These are phyloP conservation scores for Drosophila algonquin DNA, from an alignment of 2,888 invertebrate genomes.

Conservation along the genomic window DNA sequence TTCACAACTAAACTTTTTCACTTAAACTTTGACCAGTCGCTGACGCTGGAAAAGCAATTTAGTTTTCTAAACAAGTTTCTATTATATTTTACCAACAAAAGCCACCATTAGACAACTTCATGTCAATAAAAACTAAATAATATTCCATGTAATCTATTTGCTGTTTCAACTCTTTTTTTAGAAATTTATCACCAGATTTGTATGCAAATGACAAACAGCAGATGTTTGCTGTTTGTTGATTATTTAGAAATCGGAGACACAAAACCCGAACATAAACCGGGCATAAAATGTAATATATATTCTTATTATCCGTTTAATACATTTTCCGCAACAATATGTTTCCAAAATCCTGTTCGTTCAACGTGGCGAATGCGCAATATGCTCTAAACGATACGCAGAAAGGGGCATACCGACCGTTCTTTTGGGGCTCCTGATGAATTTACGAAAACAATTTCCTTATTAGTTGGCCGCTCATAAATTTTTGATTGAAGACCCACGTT, in stretches of 20 bases:
- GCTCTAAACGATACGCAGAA: slow-evolving; percentile 49
- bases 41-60: slow-evolving; percentile 28
- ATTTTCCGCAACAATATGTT: slow-evolving; percentile 71
- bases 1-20: slow-evolving; percentile 32
- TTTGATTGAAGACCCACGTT: slow-evolving; percentile 55
- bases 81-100: slow-evolving; percentile 23
- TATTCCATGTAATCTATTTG: not conserved
- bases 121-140: not conserved
- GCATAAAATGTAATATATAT: slow-evolving; percentile 36
- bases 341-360: slow-evolving; percentile 48
- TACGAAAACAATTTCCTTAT: slow-evolving; percentile 63
- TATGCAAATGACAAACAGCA: slow-evolving; percentile 28
- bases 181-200: slow-evolving; percentile 8
- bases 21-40: slow-evolving; percentile 2
- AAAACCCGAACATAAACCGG: slow-evolving; percentile 23
- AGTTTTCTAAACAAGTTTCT: slow-evolving; percentile 17
- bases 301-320: slow-evolving; percentile 42
- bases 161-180: not conserved
- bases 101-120: slow-evolving; percentile 5
- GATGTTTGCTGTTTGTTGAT: slow-evolving; percentile 10
- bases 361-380: slow-evolving; percentile 79
- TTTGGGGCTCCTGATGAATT: slow-evolving; percentile 16
- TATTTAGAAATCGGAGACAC: slow-evolving; percentile 36
- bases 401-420: slow-evolving; percentile 34
- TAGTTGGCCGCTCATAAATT: slow-evolving; percentile 48